Evolutionary conservation across 2,797 vertebrate genomes (phyloP).

Genomic region (Leptatherina wallacei): DNA sequence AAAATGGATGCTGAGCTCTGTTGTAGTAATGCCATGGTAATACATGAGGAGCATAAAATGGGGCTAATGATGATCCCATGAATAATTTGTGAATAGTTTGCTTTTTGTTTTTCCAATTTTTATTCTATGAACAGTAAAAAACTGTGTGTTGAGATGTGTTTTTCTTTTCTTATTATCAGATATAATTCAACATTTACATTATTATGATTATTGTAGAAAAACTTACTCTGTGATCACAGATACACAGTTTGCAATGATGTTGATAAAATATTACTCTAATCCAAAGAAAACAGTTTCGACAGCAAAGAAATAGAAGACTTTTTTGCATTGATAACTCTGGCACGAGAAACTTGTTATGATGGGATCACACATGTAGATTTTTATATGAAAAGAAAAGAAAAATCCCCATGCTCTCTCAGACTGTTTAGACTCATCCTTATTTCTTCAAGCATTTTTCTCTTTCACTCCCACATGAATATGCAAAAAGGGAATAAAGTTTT

Average conservation of each 20-base stretch:
- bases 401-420: not conserved
- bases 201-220: conserved; percentile 4
- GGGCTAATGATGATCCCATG: not conserved
- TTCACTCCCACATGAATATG: conserved; percentile 34
- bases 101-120: conserved; percentile 1
- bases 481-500: conserved; percentile 52
- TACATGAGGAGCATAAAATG: conserved; percentile 2
- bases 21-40: not conserved
- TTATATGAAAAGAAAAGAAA: not conserved
- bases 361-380: conserved; percentile 21
- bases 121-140: not conserved
- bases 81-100: conserved; percentile 11
- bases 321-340: conserved; percentile 20
- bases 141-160: not conserved
- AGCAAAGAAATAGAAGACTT: conserved; percentile 16
- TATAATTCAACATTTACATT: conserved; percentile 13
- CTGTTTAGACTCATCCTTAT: conserved; percentile 6
- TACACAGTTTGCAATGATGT: not conserved
- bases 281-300: conserved; percentile 23
- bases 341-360: conserved; percentile 12
- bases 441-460: conserved; percentile 17
- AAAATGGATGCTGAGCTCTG: not conserved
- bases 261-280: conserved; percentile 25
- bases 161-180: conserved; percentile 20
- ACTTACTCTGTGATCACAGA: conserved; percentile 21